phyloP scores from a whole-genome alignment of 1,140 invertebrate species.

The Rhopalosiphum padi region DNA sequence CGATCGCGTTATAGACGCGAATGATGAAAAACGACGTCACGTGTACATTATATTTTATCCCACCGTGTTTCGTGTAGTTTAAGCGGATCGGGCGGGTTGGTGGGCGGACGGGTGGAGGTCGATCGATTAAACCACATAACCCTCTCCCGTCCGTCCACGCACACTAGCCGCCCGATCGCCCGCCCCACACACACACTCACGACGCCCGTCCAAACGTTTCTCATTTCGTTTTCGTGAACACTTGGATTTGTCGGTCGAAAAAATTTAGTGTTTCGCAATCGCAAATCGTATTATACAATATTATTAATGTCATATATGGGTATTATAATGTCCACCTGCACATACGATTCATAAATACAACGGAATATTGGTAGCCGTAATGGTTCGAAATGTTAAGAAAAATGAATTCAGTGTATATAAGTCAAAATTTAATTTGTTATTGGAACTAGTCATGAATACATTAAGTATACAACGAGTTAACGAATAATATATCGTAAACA shows the following conservation, averaged over 20 bases:
- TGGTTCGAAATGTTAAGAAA: not conserved
- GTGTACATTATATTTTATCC: slow-evolving; percentile 20
- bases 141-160: no score
- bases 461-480: not conserved
- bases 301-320: not conserved
- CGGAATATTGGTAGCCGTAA: not conserved
- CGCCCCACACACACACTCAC: not conserved
- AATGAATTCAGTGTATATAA: not conserved
- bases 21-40: not conserved
- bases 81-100: not conserved
- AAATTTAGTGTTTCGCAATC: not conserved
- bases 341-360: not conserved
- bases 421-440: not conserved
- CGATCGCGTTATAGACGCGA: not conserved
- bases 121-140: slow-evolving; percentile 5
- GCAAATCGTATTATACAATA: not conserved
- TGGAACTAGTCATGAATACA: not conserved
- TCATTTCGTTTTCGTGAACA: not conserved
- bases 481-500: not conserved
- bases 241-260: not conserved
- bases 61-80: not conserved
- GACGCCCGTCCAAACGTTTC: not conserved
- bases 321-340: not conserved
- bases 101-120: not conserved
- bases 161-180: not conserved